These are phyloP conservation scores for Pluvialis apricaria DNA, from an alignment of 2,113 vertebrate species.

Conservation along the genomic window DNA sequence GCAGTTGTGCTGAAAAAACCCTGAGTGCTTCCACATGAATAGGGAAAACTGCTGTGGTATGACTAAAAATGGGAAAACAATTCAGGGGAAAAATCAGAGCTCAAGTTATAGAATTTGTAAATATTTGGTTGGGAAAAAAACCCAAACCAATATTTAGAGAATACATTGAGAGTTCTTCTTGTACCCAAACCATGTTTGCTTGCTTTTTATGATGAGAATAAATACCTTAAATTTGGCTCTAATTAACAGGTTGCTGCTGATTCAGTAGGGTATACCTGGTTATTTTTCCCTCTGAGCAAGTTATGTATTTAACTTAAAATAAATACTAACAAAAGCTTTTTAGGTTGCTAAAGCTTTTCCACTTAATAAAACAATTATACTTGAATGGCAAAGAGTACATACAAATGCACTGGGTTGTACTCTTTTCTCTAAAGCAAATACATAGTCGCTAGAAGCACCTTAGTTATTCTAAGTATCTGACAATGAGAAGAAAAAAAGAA, in stretches of 20 bases:
- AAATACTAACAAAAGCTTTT: not conserved
- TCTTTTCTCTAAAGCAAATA: not conserved
- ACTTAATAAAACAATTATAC: not conserved
- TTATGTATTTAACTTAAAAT: not conserved
- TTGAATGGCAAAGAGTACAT: not conserved
- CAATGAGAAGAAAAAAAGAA: not conserved
- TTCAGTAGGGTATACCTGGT: not conserved
- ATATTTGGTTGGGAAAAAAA: not conserved
- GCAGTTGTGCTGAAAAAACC: not conserved
- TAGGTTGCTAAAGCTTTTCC: not conserved
- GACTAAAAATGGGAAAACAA: constrained; percentile 16
- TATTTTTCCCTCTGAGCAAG: not conserved
- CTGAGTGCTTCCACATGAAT: not conserved
- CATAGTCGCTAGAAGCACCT: not conserved
- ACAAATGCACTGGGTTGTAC: not conserved
- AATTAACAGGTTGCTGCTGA: not conserved
- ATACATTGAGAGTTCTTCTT: not conserved
- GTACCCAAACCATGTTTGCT: not conserved
- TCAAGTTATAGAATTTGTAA: constrained; percentile 10
- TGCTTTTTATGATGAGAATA: not conserved
- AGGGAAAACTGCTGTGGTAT: not conserved
- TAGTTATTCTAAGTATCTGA: not conserved
- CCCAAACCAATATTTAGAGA: not conserved
- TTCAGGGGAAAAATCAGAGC: constrained; percentile 1
- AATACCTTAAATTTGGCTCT: not conserved